Evolutionary conservation across 2,797 vertebrate genomes (phyloP).

Genomic region (Podarcis lilfordi): DNA sequence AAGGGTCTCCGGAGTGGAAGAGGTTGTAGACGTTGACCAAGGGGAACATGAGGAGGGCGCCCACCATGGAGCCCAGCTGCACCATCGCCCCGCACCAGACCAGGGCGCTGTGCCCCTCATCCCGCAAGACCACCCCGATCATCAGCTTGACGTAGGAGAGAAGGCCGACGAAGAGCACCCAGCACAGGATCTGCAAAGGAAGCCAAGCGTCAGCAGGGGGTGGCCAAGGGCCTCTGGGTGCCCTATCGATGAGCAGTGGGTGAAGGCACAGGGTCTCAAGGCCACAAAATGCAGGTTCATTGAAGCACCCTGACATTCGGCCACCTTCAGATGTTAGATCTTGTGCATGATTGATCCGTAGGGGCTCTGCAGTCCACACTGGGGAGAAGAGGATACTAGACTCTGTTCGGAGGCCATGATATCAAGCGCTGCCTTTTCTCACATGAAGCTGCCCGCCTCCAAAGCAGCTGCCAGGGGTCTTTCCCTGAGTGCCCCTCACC

Average conservation of each 20-base stretch:
- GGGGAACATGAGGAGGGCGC: constrained; percentile 85
- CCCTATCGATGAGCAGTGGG: no score
- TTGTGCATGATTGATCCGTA: no score
- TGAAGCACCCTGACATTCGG: no score
- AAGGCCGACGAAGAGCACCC: constrained; percentile 83
- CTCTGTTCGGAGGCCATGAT: no score
- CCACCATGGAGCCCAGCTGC: constrained; percentile 86
- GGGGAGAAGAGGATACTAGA: no score
- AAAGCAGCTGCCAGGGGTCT: no score
- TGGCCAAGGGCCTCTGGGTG: background rate
- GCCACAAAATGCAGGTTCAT: no score
- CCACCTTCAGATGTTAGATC: no score
- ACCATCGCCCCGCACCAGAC: constrained; percentile 89
- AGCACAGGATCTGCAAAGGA: constrained; percentile 79
- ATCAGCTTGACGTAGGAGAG: constrained; percentile 88
- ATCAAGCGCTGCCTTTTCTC: no score
- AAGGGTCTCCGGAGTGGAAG: constrained; percentile 83
- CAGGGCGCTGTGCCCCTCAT: constrained; percentile 86
- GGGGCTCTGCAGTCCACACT: no score
- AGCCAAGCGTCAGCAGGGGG: background rate
- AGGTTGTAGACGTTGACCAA: constrained; percentile 80
- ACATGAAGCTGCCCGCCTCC: no score
- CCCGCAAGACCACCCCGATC: constrained; percentile 83
- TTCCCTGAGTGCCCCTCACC: no score
- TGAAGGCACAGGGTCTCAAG: background rate